Base-by-base conservation (phyloP, 2,797 vertebrate genomes). In the Periparus ater region DNA sequence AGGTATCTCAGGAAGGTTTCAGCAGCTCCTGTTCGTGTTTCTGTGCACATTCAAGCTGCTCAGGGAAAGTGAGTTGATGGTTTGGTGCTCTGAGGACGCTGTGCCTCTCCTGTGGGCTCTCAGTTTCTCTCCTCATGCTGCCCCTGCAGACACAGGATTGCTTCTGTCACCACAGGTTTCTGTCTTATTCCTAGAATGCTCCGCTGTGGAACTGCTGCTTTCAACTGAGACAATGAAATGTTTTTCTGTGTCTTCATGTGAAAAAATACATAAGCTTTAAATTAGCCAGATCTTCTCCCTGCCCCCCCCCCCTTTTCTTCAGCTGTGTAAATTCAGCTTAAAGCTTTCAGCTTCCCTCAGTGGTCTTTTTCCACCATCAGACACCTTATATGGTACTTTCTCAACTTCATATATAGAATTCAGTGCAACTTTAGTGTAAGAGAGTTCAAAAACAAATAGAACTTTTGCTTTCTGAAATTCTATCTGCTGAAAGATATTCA, bases 191-290 rank as follows among this genome's bases (percentile, higher is more conserved):
- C 55, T 85, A 75, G 72, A 92, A n/a, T 27, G 25, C 57, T 44
- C 23, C 40, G 1, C 48, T 65, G 70, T 85, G 87, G 65, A 92
- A 23, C 63, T 53, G 29, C 45, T 89, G 45, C 60, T 79, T 89
- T 78, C 67, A 65, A 1, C 79, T 32, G 5, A 81, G 48, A 68
- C 51, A 72, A 19, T 42, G 13, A 55, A 45, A 47, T 70, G 34
- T 36, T 84, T 44, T 88, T 65, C 54, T 89, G 42, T 38, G 30
- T 65, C 57, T 89, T 94, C 47, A 17, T 62, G n/a, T 83, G 62
- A 68, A 86, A 70, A 87, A 63, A 92, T 60, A 13, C 9, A 6
- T 38, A 25, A 65, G 27, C 63, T 92, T 87, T 3, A 5, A 75
- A 55, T 89, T 54, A 88, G 12, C 10, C 54, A 60, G 29, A 38